Evolutionary conservation across 1,140 invertebrate species (phyloP), one percentile per base, ranked within the genome.

Genomic region (Forficula auricularia): DNA sequence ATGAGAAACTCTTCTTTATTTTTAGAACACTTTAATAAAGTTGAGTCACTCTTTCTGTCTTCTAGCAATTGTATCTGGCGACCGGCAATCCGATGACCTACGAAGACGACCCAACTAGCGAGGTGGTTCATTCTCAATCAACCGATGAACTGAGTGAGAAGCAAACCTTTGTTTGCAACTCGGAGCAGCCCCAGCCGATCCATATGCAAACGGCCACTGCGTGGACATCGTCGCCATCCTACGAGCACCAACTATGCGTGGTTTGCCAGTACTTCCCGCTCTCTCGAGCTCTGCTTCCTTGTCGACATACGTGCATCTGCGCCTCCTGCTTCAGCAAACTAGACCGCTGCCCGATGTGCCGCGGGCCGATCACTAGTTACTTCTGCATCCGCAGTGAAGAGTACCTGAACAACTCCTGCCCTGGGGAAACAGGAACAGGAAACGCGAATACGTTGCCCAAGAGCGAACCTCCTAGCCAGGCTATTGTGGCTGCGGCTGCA

Each of bases 251-350:
- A 50, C 60, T 81, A 12, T 85, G 82, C 61, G 79, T 82, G 33
- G 81, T 85, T 40, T 87, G 82, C 59, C 79, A 83, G 52, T 73
- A 71, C 48, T 74, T 72, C 50, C 77, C 76, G 2, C 60, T 83
- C 16, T 82, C 79, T 2, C 65, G 79, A 41, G 82, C 79, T n/a
- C 60, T 86, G 18, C 62, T 86, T 45, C 82, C 82, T 0, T 88
- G 82, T 64, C 60, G 76, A 14, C 82, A 86, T 58, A 82, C 82
- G 1, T 85, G 82, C 51, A 74, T 85, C n/a, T 86, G 83, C 61
- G 73, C 75, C 19, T 66, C 69, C 12, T 84, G 80, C 53, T 77
- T 82, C 54, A 66, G 68, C 27, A 77, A 75, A 56, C 58, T 84
- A 33, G 77, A 82, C 51, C 71, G 76, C 27, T 86, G 82, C 60